These are phyloP conservation scores for Philopedon plagiatum DNA, from an alignment of 2,888 invertebrate genomes.

Conservation along the genomic window DNA sequence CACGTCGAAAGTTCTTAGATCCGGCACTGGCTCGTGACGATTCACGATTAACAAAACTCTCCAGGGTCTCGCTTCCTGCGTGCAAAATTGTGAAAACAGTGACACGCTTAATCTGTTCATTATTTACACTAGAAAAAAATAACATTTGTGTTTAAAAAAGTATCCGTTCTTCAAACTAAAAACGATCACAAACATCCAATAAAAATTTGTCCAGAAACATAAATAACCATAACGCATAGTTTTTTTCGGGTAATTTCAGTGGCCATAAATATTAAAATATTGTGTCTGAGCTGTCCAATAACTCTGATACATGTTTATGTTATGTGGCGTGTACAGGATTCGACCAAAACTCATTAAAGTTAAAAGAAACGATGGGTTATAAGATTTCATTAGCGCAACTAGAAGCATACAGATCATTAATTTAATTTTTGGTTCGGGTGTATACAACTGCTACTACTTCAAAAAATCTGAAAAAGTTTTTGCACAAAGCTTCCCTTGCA, in stretches of 20 bases:
- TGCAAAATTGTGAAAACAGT: no score
- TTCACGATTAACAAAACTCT: no score
- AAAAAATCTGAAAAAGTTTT: no score
- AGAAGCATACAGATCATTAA: background rate
- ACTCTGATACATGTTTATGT: conserved; percentile 45
- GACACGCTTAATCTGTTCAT: no score
- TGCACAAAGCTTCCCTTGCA: no score
- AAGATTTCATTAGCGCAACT: conserved; percentile 8
- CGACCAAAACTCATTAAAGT: conserved; percentile 34
- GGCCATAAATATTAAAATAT: conserved; percentile 45
- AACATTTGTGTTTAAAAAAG: background rate
- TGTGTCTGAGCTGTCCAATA: conserved; percentile 48
- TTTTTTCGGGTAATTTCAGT: conserved; percentile 34
- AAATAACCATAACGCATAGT: conserved; percentile 33
- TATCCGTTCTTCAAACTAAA: conserved; percentile 9
- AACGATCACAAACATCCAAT: conserved; percentile 33
- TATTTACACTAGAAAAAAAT: no score
- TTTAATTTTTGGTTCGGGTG: background rate
- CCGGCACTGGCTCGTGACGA: no score
- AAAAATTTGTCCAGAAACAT: conserved; percentile 37
- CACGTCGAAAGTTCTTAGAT: no score
- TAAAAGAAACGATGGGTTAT: conserved; percentile 10
- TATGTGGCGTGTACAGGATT: conserved; percentile 36
- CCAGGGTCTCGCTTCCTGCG: no score
- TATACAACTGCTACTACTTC: no score